Percentiles rank a stretch among this genome's conserved stretches.
Evolutionary conservation across 2,888 invertebrate species (phyloP).

Genomic region (Leptinotarsa rubiginosa): DNA sequence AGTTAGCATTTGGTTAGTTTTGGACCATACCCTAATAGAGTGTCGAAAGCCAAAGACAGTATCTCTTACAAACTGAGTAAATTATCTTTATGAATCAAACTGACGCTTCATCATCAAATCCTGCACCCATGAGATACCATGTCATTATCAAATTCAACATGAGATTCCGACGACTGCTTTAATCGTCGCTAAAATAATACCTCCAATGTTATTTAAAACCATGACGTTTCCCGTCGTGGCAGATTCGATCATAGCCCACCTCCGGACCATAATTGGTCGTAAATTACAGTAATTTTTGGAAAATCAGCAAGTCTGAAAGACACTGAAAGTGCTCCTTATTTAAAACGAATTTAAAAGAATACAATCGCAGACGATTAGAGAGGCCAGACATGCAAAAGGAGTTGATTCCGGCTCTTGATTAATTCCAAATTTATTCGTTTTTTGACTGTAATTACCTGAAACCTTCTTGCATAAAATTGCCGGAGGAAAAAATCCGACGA

Average conservation of each 20-base stretch:
- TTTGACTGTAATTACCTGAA: conserved; percentile 60
- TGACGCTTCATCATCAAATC: no score
- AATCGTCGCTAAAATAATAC: not conserved
- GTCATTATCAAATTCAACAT: not conserved
- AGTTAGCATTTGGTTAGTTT: no score
- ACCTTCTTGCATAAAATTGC: conserved; percentile 63
- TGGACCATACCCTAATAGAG: no score
- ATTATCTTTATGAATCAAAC: not conserved
- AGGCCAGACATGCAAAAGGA: conserved; percentile 54
- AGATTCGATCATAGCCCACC: conserved; percentile 6
- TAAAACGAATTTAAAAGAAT: conserved; percentile 12
- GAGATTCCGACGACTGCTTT: not conserved
- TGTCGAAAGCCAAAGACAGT: no score
- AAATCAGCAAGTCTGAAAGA: conserved; percentile 7
- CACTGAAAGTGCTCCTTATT: conserved; percentile 15
- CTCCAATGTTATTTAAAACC: not conserved
- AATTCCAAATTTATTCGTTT: conserved; percentile 60
- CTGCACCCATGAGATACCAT: not conserved
- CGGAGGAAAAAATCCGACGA: conserved; percentile 54
- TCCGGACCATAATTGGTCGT: not conserved
- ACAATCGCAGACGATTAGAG: conserved; percentile 26
- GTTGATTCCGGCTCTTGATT: conserved; percentile 58
- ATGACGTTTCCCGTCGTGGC: conserved; percentile 7
- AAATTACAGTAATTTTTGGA: conserved; percentile 9
- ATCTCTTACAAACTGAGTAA: not conserved